Percentiles rank a stretch among this genome's conserved stretches.
Evolutionary conservation across 2,113 vertebrate genomes (phyloP).

Genomic region (Sander vitreus): DNA sequence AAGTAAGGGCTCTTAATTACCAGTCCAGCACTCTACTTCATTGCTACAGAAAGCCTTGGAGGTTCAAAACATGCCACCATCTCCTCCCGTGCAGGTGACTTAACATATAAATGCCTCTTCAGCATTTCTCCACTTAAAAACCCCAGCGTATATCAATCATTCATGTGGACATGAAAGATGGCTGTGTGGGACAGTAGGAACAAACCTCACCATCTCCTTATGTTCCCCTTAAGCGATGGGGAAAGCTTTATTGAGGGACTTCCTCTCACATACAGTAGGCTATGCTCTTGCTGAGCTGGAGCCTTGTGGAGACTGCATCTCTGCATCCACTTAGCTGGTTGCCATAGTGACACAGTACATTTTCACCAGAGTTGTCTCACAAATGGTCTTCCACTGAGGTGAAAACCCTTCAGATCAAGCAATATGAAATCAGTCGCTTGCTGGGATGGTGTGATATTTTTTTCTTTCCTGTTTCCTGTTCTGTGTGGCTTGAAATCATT

Average conservation of each 20-base stretch:
- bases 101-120: constrained; percentile 44
- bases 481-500: background rate
- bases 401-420: constrained; percentile 42
- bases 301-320: constrained; percentile 54
- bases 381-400: constrained; percentile 40
- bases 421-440: constrained; percentile 34
- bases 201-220: constrained; percentile 38
- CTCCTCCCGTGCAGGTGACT: constrained; percentile 4
- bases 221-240: constrained; percentile 34
- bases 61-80: constrained; percentile 2
- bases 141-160: constrained; percentile 37
- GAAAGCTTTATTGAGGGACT: constrained; percentile 38
- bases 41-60: constrained; percentile 9
- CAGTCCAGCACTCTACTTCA: background rate
- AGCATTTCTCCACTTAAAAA: constrained; percentile 37
- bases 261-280: constrained; percentile 14
- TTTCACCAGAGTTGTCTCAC: constrained; percentile 46
- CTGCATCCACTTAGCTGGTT: constrained; percentile 66
- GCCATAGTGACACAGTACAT: constrained; percentile 63
- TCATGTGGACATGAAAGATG: constrained; percentile 27
- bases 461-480: background rate
- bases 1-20: constrained; percentile 32
- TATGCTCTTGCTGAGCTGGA: constrained; percentile 32
- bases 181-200: constrained; percentile 14
- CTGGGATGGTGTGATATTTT: constrained; percentile 4